Base-by-base conservation (phyloP, 2,888 invertebrate species). In the Scrobipalpa atriplicella region DNA sequence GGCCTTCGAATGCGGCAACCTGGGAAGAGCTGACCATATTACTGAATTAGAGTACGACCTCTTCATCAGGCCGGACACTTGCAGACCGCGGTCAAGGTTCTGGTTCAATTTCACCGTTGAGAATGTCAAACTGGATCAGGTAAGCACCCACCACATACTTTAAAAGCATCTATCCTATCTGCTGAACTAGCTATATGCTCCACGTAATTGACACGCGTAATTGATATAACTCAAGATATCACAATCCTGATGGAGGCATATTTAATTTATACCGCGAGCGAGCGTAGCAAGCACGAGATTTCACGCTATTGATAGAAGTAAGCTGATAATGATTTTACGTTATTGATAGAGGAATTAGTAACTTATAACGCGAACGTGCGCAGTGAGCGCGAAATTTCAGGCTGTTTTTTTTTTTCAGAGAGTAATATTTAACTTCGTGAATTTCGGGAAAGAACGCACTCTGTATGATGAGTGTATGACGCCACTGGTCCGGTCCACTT, bases 91-190 rank as follows among this genome's bases (percentile, higher is more conserved):
- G 58, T 95, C 96, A 71, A 93, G 99, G 62, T 96, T 99, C 75
- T 99, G 99, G 99, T 99, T 99, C 89, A 98, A 99, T 90, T 99
- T 99, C 82, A 98, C 98, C 0, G 99, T 99, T 47, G 99, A 99
- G 85, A 99, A 99, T 84, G 97, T 97, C 0, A 96, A 96, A 76
- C 95, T 96, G 69, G 98, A 99, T 85, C 99, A 99, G 94, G 97
- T 96, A 82, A 62, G 38, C n/a, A 29, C 29, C 29, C 5, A 29
- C 29, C 29, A 29, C 29, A 29, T 29, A 29, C 2, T 3, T 29
- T 29, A 29, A 29, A 5, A 29, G 29, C 29, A 2, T 29, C 29
- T 5, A 29, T 29, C 29, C 29, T 5, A 29, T 29, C 29, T 5
- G 29, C 29, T 29, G 29, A 29, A 5, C 5, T 29, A 29, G 29